phyloP scores from a whole-genome alignment of 2,888 invertebrate species.

The Theodoxus fluviatilis region DNA sequence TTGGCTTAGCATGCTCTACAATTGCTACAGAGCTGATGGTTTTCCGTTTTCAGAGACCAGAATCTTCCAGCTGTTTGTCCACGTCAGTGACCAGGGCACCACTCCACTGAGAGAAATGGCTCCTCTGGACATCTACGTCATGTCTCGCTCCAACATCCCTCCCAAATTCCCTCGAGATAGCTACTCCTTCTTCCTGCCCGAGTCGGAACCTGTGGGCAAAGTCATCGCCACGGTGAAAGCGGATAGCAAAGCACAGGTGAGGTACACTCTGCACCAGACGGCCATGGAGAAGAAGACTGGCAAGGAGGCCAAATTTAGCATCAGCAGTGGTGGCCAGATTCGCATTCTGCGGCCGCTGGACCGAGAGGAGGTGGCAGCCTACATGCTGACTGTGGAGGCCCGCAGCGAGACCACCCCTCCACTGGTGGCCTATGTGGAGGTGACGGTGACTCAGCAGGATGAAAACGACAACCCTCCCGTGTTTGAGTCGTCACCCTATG shows the following conservation, averaged over 20 bases:
- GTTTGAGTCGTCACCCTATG: conserved; percentile 85
- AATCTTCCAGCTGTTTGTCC: conserved; percentile 83
- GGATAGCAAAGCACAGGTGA: conserved; percentile 71
- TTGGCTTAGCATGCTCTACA: too few relatives aligned
- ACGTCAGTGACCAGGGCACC: conserved; percentile 83
- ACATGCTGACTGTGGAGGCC: conserved; percentile 68
- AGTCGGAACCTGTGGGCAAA: conserved; percentile 72
- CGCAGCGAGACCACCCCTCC: conserved; percentile 78
- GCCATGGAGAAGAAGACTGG: conserved; percentile 67
- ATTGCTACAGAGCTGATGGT: too few relatives aligned
- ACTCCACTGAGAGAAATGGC: conserved; percentile 78
- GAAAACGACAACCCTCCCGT: conserved; percentile 88
- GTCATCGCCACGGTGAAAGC: conserved; percentile 76
- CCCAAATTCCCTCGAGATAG: conserved; percentile 79
- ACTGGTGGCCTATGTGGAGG: conserved; percentile 70
- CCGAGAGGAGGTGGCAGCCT: conserved; percentile 73
- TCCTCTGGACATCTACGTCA: conserved; percentile 81
- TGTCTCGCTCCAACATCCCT: conserved; percentile 74
- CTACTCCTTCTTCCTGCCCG: conserved; percentile 81
- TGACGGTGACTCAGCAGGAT: conserved; percentile 83
- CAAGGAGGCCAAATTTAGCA: conserved; percentile 63
- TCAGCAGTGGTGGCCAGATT: conserved; percentile 53
- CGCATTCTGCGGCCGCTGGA: conserved; percentile 75
- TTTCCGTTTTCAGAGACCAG: conserved; percentile 47
- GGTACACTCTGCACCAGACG: conserved; percentile 72